A percentile compares a stretch with the other conserved stretches of the same genome.
Conservation (phyloP, 1,140 invertebrate genomes). For the Cheumatopsyche charites region DNA sequence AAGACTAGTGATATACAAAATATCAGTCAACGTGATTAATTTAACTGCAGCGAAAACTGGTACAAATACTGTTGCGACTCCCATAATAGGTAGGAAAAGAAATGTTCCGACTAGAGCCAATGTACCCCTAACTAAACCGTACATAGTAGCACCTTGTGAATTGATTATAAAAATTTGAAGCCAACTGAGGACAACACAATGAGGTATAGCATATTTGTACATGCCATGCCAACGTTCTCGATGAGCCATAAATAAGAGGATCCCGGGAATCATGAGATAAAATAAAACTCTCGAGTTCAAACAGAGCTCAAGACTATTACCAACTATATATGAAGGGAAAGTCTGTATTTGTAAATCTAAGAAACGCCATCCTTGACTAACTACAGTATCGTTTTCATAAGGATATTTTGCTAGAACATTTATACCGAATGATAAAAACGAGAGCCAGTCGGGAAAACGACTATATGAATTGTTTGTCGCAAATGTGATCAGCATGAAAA, state of each 20-base stretch:
- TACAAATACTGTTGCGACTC: conserved; percentile 73
- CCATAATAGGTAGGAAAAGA: conserved; percentile 77
- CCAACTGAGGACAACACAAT: conserved; percentile 86
- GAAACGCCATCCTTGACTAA: conserved; percentile 78
- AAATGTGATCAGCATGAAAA: conserved; percentile 76
- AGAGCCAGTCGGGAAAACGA: conserved; percentile 70
- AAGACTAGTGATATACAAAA: conserved; percentile 65
- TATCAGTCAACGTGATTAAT: conserved; percentile 69
- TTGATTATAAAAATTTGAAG: conserved; percentile 81
- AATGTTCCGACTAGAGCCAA: conserved; percentile 78
- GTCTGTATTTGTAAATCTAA: conserved; percentile 79
- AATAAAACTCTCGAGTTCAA: conserved; percentile 79
- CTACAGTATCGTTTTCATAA: conserved; percentile 80
- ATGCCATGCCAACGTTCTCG: conserved; percentile 77
- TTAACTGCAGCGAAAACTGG: conserved; percentile 75
- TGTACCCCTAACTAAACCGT: conserved; percentile 76
- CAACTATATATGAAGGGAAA: conserved; percentile 78
- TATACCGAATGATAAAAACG: conserved; percentile 77
- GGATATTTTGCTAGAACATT: conserved; percentile 85
- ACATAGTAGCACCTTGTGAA: conserved; percentile 80
- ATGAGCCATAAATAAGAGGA: conserved; percentile 75
- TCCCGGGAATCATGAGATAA: conserved; percentile 75
- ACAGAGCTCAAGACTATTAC: conserved; percentile 85
- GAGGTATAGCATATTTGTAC: conserved; percentile 78
- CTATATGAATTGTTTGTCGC: conserved; percentile 60